Evolutionary conservation across 2,888 invertebrate species (phyloP).

Genomic region (Hypena proboscidalis): DNA sequence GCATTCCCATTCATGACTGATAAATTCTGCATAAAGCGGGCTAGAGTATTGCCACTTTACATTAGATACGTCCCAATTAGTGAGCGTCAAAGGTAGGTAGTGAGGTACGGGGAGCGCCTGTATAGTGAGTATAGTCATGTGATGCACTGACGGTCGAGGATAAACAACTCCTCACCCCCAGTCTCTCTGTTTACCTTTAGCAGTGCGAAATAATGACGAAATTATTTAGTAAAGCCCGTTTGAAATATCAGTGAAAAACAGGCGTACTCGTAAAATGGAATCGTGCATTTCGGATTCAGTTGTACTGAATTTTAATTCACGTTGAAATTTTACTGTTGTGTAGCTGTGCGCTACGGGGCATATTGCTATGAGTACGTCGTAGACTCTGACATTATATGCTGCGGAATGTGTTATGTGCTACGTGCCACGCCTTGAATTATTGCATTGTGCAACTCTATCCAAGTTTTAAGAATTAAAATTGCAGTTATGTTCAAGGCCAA

Average conservation of each 20-base stretch:
- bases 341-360: constrained; percentile 10
- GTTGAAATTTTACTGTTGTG: constrained; percentile 5
- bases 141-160: constrained; percentile 11
- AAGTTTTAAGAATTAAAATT: too few relatives aligned
- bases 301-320: constrained; percentile 6
- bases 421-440: neutral
- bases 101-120: too few relatives aligned
- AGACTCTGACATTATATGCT: constrained; percentile 14
- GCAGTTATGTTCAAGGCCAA: too few relatives aligned
- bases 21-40: neutral
- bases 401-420: constrained; percentile 1
- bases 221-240: constrained; percentile 3
- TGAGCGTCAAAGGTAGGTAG: constrained; percentile 18
- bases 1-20: neutral
- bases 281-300: constrained; percentile 2
- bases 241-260: neutral
- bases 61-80: constrained; percentile 27
- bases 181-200: neutral
- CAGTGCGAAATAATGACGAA: neutral
- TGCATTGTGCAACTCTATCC: neutral
- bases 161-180: constrained; percentile 4
- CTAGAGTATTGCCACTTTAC: constrained; percentile 3
- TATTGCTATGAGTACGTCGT: constrained; percentile 8
- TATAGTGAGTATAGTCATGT: constrained; percentile 6
- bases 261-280: neutral